These are phyloP conservation scores for Eupeodes corollae DNA, from an alignment of 1,140 invertebrate genomes.

Conservation along the genomic window DNA sequence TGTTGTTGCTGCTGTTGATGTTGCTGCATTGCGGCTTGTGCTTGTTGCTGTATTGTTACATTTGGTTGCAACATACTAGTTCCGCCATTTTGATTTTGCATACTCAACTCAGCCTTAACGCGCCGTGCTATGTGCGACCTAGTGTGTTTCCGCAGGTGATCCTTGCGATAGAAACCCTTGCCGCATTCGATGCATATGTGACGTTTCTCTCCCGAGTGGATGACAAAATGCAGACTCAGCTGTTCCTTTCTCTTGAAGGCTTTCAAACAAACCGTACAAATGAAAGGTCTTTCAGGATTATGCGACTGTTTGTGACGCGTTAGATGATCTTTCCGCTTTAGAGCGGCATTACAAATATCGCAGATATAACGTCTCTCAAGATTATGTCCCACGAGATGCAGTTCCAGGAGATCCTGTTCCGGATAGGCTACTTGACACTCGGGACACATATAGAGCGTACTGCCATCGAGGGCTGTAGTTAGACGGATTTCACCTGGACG, in stretches of 20 bases:
- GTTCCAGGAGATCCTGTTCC: slow-evolving; percentile 65
- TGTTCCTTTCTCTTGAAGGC: slow-evolving; percentile 79
- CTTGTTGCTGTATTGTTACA: slow-evolving; percentile 16
- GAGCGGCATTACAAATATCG: slow-evolving; percentile 71
- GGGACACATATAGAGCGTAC: slow-evolving; percentile 71
- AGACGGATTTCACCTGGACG: slow-evolving; percentile 72
- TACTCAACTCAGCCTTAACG: slow-evolving; percentile 71
- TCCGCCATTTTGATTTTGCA: slow-evolving; percentile 29
- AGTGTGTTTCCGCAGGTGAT: slow-evolving; percentile 67
- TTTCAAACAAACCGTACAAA: slow-evolving; percentile 71
- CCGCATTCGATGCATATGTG: slow-evolving; percentile 77
- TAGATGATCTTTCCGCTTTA: slow-evolving; percentile 71
- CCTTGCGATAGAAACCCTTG: slow-evolving; percentile 66
- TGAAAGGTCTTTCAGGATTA: slow-evolving; percentile 67
- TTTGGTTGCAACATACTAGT: slow-evolving; percentile 33
- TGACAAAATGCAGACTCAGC: slow-evolving; percentile 70
- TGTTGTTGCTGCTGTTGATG: slow-evolving; percentile 21
- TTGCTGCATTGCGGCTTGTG: slow-evolving; percentile 23
- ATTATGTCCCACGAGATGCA: slow-evolving; percentile 65
- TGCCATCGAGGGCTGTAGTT: slow-evolving; percentile 69
- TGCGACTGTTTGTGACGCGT: slow-evolving; percentile 72
- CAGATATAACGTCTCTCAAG: slow-evolving; percentile 70
- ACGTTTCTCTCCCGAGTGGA: slow-evolving; percentile 74
- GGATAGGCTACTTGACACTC: slow-evolving; percentile 80
- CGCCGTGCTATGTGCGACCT: slow-evolving; percentile 67